Conservation (phyloP, 2,113 vertebrate species). For the Isichthys henryi region DNA sequence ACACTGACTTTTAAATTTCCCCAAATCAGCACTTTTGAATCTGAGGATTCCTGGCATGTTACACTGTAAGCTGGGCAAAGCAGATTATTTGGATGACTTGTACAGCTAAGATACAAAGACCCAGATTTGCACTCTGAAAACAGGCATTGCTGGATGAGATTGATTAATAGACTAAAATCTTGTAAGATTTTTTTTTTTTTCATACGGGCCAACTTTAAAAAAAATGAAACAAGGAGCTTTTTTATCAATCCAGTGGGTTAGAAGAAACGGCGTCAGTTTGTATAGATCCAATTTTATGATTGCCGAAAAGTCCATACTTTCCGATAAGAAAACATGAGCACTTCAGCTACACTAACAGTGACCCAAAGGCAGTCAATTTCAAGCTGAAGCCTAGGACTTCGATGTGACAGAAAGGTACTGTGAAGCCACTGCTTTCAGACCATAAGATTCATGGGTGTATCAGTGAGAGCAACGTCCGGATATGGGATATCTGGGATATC, state of each 20-base stretch:
- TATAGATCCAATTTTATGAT: conserved; percentile 12
- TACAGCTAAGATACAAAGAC: neutral
- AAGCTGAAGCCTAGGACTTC: conserved; percentile 11
- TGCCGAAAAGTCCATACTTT: conserved; percentile 16
- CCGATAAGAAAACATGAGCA: conserved; percentile 18
- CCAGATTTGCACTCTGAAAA: neutral
- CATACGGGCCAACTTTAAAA: neutral
- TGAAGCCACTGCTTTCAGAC: conserved; percentile 9
- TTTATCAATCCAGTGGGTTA: conserved; percentile 4
- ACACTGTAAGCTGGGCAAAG: neutral
- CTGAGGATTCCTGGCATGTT: neutral
- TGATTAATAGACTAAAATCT: conserved; percentile 17
- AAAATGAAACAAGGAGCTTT: neutral
- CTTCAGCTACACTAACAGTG: neutral
- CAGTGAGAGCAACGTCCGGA: neutral
- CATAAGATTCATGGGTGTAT: conserved; percentile 7
- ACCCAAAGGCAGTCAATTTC: conserved; percentile 22
- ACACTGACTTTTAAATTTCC: neutral
- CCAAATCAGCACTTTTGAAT: neutral
- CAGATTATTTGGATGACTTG: conserved; percentile 1
- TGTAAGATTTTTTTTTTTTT: neutral
- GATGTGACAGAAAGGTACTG: conserved; percentile 25
- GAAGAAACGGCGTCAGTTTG: neutral
- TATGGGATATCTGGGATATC: neutral
- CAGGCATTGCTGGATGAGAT: neutral